Conservation (phyloP, 2,113 vertebrate genomes). For the Aepyceros melampus region DNA sequence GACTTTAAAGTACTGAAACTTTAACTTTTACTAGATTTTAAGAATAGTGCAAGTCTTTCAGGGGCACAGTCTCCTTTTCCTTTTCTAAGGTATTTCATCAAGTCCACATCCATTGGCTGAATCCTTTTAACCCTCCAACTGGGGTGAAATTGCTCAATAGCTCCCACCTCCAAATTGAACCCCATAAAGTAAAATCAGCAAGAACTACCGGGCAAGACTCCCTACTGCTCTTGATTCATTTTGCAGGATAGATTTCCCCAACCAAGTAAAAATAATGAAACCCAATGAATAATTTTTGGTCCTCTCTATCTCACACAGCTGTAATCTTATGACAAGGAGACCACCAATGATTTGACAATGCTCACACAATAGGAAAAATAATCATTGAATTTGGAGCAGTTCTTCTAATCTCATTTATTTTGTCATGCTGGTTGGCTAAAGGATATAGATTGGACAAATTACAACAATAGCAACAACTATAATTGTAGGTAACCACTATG, state of each 20-base stretch:
- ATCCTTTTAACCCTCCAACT: neutral
- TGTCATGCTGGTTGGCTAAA: neutral
- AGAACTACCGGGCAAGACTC: neutral
- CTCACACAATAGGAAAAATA: neutral
- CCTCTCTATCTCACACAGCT: neutral
- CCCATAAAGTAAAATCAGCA: neutral
- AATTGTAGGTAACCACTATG: neutral
- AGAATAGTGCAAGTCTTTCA: neutral
- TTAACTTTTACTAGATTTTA: neutral
- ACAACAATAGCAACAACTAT: neutral
- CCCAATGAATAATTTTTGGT: neutral
- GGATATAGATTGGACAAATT: neutral
- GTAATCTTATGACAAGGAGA: neutral
- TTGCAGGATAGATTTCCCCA: neutral
- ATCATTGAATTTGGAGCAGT: neutral
- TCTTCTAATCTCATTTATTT: neutral
- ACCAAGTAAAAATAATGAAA: neutral
- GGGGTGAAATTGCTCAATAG: neutral
- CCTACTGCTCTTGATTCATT: neutral
- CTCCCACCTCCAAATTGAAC: neutral
- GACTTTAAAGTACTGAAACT: neutral
- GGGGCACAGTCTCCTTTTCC: neutral
- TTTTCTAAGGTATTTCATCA: neutral
- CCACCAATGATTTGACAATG: neutral
- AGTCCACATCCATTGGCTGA: neutral